These are phyloP conservation scores for Pinna nobilis DNA, from an alignment of 1,140 invertebrate species.

Conservation along the genomic window DNA sequence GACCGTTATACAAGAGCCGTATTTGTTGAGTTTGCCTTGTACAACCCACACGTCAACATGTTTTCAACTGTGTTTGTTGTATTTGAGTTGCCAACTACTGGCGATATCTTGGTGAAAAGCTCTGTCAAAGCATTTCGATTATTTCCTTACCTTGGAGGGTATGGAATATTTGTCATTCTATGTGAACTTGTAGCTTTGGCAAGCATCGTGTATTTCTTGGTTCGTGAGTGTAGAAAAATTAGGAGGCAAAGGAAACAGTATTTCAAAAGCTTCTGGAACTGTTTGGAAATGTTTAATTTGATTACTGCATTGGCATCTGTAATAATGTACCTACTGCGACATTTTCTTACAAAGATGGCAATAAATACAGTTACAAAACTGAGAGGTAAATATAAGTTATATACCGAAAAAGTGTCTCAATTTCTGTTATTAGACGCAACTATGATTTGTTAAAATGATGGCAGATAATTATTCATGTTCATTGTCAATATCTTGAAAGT, in stretches of 20 bases:
- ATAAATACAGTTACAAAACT: constrained; percentile 52
- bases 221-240: constrained; percentile 47
- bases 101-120: constrained; percentile 43
- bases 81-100: constrained; percentile 59
- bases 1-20: constrained; percentile 76
- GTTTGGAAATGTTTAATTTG: constrained; percentile 55
- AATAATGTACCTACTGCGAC: constrained; percentile 57
- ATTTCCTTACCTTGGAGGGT: constrained; percentile 66
- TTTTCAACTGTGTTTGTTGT: constrained; percentile 59
- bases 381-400: constrained; percentile 48
- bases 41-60: constrained; percentile 74
- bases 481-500: no score
- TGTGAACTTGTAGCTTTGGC: constrained; percentile 62
- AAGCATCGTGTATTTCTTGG: constrained; percentile 65
- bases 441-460: no score
- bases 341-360: constrained; percentile 51
- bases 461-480: no score
- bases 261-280: constrained; percentile 71
- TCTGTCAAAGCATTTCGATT: constrained; percentile 55
- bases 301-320: constrained; percentile 50
- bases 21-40: constrained; percentile 77
- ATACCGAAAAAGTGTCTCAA: no score
- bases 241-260: constrained; percentile 60
- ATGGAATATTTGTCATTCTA: constrained; percentile 67
- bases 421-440: no score